Evolutionary conservation across 1,140 invertebrate genomes (phyloP), one percentile per base, ranked within the genome.

Genomic region (Penaeus vannamei): DNA sequence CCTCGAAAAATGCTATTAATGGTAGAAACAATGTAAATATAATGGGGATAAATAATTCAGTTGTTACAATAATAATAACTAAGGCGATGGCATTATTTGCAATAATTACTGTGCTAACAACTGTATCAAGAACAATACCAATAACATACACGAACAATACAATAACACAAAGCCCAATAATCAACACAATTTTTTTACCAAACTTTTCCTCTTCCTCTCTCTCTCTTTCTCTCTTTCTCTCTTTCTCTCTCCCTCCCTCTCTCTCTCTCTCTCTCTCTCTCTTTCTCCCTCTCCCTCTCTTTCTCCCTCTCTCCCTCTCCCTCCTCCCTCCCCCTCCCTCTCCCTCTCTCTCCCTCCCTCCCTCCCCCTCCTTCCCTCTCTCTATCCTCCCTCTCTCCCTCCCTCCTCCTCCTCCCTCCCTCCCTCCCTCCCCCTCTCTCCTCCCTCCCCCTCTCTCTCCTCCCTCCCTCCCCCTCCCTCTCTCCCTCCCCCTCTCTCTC

Each of bases 401-500:
- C n/a, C 69, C 36, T 32, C n/a, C n/a, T n/a, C n/a, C n/a, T n/a
- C 12, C 69, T 76, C 69, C 36, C 69, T 76, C 69, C 36, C 69
- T 76, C 69, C 36, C 69, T 76, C 69, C 36, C 69, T 76, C 69
- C 36, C 69, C 36, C 69, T 76, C 69, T 76, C 69, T n/a, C n/a
- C n/a, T n/a, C n/a, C n/a, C n/a, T n/a, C n/a, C n/a, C n/a, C n/a
- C n/a, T 17, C n/a, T n/a, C n/a, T n/a, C n/a, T n/a, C n/a, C n/a
- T n/a, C n/a, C n/a, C n/a, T n/a, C n/a, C n/a, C n/a, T n/a, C n/a
- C n/a, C n/a, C n/a, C n/a, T n/a, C n/a, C n/a, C n/a, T 76, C 69
- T 76, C 69, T 76, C 69, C 36, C 69, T 76, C 69, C 36, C 69
- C 36, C 69, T 76, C 69, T 76, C 69, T 76, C 69, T 76, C 69